Evolutionary conservation across 1,140 invertebrate species (phyloP), one percentile per base, ranked within the genome.

Genomic region (Hylaeus volcanicus): DNA sequence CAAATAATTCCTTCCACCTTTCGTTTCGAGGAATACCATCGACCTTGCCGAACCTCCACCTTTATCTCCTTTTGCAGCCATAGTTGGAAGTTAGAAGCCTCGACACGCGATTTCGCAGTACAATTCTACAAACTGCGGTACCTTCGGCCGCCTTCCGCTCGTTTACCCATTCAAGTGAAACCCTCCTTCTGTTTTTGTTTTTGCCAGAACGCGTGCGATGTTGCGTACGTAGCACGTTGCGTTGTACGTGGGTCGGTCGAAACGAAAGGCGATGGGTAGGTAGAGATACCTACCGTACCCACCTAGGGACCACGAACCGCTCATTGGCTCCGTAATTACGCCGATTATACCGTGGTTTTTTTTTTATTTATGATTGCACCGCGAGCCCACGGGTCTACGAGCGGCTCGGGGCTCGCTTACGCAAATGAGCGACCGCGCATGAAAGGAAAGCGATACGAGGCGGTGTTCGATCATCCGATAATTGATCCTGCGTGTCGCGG

Each of bases 231-330:
- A 48, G 45, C 45, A 8, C 8, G 45, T 48, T 48, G 45, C 58
- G 58, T 26, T 60, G 60, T 71, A 86, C 82, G 86, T 87, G 86
- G 86, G 85, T 71, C 72, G 82, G 43, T 66, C 72, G 75, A 84
- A 87, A 87, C 72, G 86, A 86, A 87, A 86, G 81, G 84, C 77
- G 74, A 65, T 72, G 64, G 55, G 70, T 84, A 81, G 85, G 85
- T 64, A 63, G 82, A 82, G 85, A 86, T 86, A 79, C 64, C 65
- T 74, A 75, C 78, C 45, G 37, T 66, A 72, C 51, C 85, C 72
- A 74, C 69, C 78, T 76, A 71, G 74, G 26, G 45, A 80, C 63
- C 73, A 80, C 72, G 71, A 79, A 61, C 68, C 68, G 73, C 61
- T 63, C 56, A 60, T 84, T 81, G 78, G 66, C 56, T 73, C 39